Percentiles rank a stretch among this genome's conserved stretches.
These are phyloP conservation scores for Augochlorella aurata DNA, from an alignment of 2,888 invertebrate species.

Conservation along the genomic window DNA sequence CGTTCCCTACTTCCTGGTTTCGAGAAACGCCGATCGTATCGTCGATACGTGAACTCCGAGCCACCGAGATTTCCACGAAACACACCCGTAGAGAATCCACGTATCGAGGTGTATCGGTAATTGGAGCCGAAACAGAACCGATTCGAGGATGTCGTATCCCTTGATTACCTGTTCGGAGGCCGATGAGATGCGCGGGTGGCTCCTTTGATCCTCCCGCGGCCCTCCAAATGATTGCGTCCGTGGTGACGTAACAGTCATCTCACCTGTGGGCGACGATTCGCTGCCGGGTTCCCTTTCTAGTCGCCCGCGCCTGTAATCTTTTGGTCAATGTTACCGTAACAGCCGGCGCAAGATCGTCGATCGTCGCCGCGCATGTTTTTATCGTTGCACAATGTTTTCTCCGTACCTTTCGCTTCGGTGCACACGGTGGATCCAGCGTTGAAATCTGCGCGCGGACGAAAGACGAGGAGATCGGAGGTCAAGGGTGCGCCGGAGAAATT, in stretches of 20 bases:
- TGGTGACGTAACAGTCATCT: constrained; percentile 47
- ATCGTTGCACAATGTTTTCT: too few relatives aligned
- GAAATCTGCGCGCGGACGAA: too few relatives aligned
- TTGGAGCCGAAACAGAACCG: neutral
- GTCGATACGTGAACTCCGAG: constrained; percentile 4
- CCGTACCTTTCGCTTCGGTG: too few relatives aligned
- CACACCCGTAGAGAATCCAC: neutral
- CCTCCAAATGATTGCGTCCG: constrained; percentile 42
- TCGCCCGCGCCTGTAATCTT: constrained; percentile 33
- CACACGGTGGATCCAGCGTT: too few relatives aligned
- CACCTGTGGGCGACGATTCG: constrained; percentile 56
- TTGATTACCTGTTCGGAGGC: neutral
- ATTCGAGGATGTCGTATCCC: neutral
- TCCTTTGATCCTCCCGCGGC: neutral
- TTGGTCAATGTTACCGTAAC: constrained; percentile 21
- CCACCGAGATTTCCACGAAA: constrained; percentile 9
- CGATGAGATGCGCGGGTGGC: neutral
- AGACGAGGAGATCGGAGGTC: neutral
- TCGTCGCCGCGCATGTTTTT: neutral
- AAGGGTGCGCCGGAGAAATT: neutral
- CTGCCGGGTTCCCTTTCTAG: constrained; percentile 57
- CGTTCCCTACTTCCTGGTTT: constrained; percentile 20
- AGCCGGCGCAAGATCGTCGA: neutral
- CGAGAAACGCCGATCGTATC: constrained; percentile 26
- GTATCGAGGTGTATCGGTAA: neutral